Conservation (phyloP, 2,888 invertebrate genomes). For the Psylliodes chrysocephalus region DNA sequence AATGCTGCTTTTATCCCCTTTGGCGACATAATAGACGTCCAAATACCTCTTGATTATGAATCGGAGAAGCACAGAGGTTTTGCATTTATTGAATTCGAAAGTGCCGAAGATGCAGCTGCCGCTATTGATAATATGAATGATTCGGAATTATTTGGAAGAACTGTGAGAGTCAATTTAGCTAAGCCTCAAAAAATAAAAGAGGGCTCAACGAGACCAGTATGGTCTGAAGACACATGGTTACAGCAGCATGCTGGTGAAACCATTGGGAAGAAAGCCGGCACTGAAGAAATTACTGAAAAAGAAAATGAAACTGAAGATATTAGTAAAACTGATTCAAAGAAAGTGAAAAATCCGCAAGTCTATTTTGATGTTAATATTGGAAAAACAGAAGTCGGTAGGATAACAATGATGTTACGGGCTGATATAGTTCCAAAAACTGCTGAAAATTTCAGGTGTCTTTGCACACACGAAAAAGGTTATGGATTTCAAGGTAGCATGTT, state of each 20-base stretch:
- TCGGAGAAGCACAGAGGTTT: constrained; percentile 98
- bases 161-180: constrained; percentile 95
- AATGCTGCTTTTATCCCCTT: constrained; percentile 98
- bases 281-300: constrained; percentile 54
- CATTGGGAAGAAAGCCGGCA: constrained; percentile 65
- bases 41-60: constrained; percentile 98
- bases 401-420: constrained; percentile 90
- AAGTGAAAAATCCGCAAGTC: constrained; percentile 85
- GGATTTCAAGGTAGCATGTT: constrained; percentile 93
- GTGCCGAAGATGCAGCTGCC: constrained; percentile 96
- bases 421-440: constrained; percentile 97
- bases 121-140: constrained; percentile 99
- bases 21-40: constrained; percentile 97
- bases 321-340: constrained; percentile 58
- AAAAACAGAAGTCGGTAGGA: constrained; percentile 85
- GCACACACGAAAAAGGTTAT: constrained; percentile 96
- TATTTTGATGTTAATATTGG: constrained; percentile 96
- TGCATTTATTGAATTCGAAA: constrained; percentile 98
- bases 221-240: constrained; percentile 99
- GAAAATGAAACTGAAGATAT: constrained; percentile 32
- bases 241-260: constrained; percentile 97
- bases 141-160: constrained; percentile 95
- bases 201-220: constrained; percentile 93
- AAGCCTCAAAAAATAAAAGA: constrained; percentile 97
- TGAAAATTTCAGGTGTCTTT: constrained; percentile 91